A percentile compares a stretch with the other conserved stretches of the same genome.
Evolutionary conservation across 2,797 vertebrate species (phyloP).

Genomic region (Picus viridis): DNA sequence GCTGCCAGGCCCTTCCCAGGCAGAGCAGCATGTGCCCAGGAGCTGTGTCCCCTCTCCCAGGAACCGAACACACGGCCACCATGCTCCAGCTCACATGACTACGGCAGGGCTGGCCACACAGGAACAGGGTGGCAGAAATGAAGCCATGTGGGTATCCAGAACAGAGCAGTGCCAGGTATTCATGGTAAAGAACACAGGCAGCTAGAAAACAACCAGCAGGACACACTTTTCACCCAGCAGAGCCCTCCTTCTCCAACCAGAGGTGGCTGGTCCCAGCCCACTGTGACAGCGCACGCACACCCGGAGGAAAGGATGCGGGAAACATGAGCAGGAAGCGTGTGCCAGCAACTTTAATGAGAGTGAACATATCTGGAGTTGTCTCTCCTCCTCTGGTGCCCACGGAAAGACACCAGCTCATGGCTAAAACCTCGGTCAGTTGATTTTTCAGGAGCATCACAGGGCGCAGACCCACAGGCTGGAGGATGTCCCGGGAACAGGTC

Average conservation of each 20-base stretch:
- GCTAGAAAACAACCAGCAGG: neutral
- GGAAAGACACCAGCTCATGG: neutral
- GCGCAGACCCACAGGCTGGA: neutral
- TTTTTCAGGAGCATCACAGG: fast-evolving
- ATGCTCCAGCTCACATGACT: fast-evolving
- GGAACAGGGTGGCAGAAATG: neutral
- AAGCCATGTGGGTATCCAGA: neutral
- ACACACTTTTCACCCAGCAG: neutral
- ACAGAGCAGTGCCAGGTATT: neutral
- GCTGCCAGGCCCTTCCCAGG: neutral
- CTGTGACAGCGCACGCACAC: fast-evolving
- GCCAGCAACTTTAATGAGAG: neutral
- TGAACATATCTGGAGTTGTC: neutral
- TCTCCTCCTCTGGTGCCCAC: neutral
- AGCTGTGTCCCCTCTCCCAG: neutral
- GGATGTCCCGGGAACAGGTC: fast-evolving
- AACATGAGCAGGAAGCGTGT: neutral
- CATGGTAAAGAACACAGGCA: neutral
- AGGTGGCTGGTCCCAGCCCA: neutral
- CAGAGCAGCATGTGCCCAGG: fast-evolving
- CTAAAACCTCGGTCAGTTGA: fast-evolving
- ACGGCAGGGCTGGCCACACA: fast-evolving
- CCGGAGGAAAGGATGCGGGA: neutral
- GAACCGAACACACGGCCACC: fast-evolving
- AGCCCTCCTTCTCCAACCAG: neutral